phyloP scores from a whole-genome alignment of 2,888 invertebrate genomes.

The Lymantria dispar region DNA sequence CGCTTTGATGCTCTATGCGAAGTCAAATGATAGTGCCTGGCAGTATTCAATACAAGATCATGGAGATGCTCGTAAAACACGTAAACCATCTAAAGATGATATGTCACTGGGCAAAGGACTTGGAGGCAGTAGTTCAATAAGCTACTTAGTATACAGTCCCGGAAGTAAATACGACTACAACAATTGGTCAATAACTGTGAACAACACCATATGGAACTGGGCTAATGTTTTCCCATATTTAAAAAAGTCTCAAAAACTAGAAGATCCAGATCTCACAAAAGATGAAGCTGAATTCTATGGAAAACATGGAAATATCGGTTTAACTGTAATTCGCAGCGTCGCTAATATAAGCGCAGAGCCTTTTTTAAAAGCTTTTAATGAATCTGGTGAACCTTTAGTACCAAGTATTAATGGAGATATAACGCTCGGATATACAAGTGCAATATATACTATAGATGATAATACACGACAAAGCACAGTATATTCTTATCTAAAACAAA shows the following conservation, averaged over 20 bases:
- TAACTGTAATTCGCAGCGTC: not conserved
- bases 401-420: slow-evolving; percentile 5
- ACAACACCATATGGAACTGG: slow-evolving; percentile 77
- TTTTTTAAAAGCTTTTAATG: slow-evolving; percentile 5
- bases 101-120: slow-evolving; percentile 29
- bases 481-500: slow-evolving; percentile 4
- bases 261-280: not conserved
- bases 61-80: slow-evolving; percentile 11
- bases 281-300: slow-evolving; percentile 5
- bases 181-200: slow-evolving; percentile 68
- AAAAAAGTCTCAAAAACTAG: slow-evolving; percentile 5
- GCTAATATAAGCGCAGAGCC: not conserved
- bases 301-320: slow-evolving; percentile 4
- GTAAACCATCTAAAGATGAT: slow-evolving; percentile 14
- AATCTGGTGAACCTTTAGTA: slow-evolving; percentile 1
- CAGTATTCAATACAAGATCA: slow-evolving; percentile 26
- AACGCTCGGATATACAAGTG: slow-evolving; percentile 7
- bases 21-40: slow-evolving; percentile 20
- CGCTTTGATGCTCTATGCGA: not conserved
- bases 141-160: slow-evolving; percentile 73
- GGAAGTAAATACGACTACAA: slow-evolving; percentile 54
- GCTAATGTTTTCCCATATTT: slow-evolving; percentile 51
- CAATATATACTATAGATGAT: slow-evolving; percentile 9
- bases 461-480: slow-evolving; percentile 11
- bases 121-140: slow-evolving; percentile 76